These are phyloP conservation scores for Cisticola juncidis DNA, from an alignment of 2,113 vertebrate species.

Conservation along the genomic window DNA sequence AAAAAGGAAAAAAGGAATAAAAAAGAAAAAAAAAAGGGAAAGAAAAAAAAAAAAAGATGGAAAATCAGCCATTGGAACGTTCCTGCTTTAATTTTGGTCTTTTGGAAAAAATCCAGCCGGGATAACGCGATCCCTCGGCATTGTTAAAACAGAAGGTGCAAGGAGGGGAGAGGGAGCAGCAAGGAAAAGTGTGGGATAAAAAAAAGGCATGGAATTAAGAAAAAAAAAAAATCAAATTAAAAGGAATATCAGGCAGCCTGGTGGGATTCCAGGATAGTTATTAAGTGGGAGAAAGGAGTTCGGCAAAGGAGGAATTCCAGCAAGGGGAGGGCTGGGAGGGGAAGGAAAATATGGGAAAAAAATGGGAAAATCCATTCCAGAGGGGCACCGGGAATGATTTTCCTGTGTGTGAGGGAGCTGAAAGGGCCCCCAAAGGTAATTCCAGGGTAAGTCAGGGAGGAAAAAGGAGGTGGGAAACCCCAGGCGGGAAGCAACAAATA, in stretches of 20 bases:
- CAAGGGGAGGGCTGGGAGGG: not conserved
- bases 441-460: not conserved
- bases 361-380: not conserved
- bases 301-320: not conserved
- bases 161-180: not conserved
- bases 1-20: not conserved
- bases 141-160: conserved; percentile 1
- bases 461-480: not conserved
- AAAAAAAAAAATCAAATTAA: not conserved
- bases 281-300: not conserved
- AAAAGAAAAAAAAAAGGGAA: not conserved
- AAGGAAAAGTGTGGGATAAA: not conserved
- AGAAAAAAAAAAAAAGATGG: not conserved
- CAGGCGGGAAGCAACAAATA: not conserved
- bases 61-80: not conserved
- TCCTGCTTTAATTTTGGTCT: not conserved
- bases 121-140: not conserved
- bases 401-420: not conserved
- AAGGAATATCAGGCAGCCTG: not conserved
- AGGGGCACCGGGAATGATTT: not conserved
- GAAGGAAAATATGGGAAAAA: not conserved
- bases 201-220: not conserved
- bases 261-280: not conserved
- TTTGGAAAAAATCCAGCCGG: not conserved
- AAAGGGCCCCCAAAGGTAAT: not conserved